These are phyloP conservation scores for Petrocephalus sullivani DNA, from an alignment of 2,797 vertebrate species.

Conservation along the genomic window DNA sequence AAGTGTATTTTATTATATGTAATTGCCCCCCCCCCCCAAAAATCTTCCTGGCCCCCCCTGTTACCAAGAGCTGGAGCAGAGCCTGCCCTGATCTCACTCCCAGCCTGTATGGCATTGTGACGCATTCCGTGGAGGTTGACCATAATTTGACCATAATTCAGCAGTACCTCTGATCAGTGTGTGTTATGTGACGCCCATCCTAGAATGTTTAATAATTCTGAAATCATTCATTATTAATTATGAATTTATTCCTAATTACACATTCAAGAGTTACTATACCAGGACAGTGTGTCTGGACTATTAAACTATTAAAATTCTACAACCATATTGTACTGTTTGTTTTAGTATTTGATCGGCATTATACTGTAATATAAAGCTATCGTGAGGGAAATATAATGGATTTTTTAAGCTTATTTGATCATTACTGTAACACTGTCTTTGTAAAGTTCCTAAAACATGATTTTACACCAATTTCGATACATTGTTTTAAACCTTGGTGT, in stretches of 20 bases:
- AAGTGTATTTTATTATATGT: no score
- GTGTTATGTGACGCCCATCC: background rate
- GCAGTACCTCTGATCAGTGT: background rate
- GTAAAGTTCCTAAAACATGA: background rate
- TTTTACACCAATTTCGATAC: background rate
- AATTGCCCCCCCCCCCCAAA: no score
- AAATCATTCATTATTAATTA: background rate
- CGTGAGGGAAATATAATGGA: background rate
- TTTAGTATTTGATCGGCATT: conserved; percentile 2
- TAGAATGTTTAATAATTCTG: background rate
- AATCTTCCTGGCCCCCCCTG: no score
- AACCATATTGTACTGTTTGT: background rate
- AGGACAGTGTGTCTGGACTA: background rate
- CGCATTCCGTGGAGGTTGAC: background rate
- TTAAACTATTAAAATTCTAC: conserved; percentile 9
- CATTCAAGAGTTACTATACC: conserved; percentile 1
- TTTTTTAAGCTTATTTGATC: background rate
- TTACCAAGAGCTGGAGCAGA: no score
- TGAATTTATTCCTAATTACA: background rate
- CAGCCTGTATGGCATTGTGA: background rate
- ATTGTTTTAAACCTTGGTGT: background rate
- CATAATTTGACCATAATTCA: background rate
- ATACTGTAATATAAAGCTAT: background rate
- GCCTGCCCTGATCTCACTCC: background rate
- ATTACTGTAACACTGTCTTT: background rate